Percentiles rank a stretch among this genome's conserved stretches.
Evolutionary conservation across 1,140 invertebrate genomes (phyloP).

Genomic region (Pseudachorutes palmiensis): DNA sequence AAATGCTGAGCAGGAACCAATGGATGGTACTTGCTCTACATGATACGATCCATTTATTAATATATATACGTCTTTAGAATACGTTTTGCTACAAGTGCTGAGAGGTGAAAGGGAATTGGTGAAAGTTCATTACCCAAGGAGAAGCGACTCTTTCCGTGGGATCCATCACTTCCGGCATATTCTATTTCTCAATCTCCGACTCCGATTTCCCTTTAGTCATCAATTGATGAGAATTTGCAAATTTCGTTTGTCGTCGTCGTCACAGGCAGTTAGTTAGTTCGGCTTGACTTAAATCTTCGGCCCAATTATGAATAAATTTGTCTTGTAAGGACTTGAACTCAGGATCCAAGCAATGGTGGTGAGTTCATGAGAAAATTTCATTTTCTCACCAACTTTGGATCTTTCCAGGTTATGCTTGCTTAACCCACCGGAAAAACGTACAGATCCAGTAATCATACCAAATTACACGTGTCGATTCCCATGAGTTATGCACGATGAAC

Average conservation of each 20-base stretch:
- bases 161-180: constrained; percentile 38
- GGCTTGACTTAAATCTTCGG: not conserved
- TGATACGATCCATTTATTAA: too few relatives aligned
- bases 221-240: not conserved
- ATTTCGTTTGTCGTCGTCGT: constrained; percentile 12
- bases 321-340: not conserved
- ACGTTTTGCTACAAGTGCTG: too few relatives aligned
- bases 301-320: not conserved
- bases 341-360: not conserved
- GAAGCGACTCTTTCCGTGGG: constrained; percentile 36
- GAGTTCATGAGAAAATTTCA: not conserved
- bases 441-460: not conserved
- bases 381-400: not conserved
- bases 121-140: constrained; percentile 31
- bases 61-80: too few relatives aligned
- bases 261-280: constrained; percentile 15
- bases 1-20: too few relatives aligned
- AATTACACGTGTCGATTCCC: too few relatives aligned
- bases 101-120: not conserved
- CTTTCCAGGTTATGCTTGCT: constrained; percentile 3
- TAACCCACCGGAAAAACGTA: not conserved
- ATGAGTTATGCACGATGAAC: too few relatives aligned
- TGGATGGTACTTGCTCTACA: too few relatives aligned
- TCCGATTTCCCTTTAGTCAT: constrained; percentile 7
- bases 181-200: constrained; percentile 11